A percentile compares a stretch with the other conserved stretches of the same genome.
These are phyloP conservation scores for Tyrannus savana DNA, from an alignment of 2,113 vertebrate species.

Conservation along the genomic window DNA sequence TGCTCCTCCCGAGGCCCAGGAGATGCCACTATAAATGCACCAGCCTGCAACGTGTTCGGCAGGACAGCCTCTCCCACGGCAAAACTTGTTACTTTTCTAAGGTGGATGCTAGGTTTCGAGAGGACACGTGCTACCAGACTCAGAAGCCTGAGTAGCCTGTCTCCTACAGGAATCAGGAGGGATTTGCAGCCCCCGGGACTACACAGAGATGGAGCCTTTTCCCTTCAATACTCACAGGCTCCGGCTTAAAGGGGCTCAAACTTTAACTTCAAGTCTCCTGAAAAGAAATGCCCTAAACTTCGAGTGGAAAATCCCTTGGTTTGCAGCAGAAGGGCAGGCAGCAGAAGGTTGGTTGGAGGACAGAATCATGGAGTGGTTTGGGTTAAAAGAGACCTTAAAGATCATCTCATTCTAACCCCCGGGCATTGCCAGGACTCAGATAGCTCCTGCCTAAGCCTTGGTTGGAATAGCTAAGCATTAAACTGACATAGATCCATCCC, in stretches of 20 bases:
- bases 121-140: background rate
- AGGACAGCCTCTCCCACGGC: rapidly evolving
- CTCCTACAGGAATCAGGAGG: background rate
- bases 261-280: background rate
- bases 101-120: background rate
- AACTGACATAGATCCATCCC: background rate
- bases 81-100: background rate
- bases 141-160: background rate
- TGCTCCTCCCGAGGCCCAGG: background rate
- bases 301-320: background rate
- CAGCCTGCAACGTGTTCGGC: background rate
- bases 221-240: background rate
- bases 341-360: background rate
- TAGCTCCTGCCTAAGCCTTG: background rate
- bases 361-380: background rate
- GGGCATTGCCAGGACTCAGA: background rate
- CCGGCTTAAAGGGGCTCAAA: background rate
- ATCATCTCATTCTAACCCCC: background rate
- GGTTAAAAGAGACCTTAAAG: background rate
- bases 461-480: background rate
- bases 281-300: background rate
- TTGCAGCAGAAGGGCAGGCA: background rate
- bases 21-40: background rate
- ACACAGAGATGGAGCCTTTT: background rate
- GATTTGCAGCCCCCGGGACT: background rate